phyloP scores from a whole-genome alignment of 2,888 invertebrate genomes.

The Drosophila bunnanda region DNA sequence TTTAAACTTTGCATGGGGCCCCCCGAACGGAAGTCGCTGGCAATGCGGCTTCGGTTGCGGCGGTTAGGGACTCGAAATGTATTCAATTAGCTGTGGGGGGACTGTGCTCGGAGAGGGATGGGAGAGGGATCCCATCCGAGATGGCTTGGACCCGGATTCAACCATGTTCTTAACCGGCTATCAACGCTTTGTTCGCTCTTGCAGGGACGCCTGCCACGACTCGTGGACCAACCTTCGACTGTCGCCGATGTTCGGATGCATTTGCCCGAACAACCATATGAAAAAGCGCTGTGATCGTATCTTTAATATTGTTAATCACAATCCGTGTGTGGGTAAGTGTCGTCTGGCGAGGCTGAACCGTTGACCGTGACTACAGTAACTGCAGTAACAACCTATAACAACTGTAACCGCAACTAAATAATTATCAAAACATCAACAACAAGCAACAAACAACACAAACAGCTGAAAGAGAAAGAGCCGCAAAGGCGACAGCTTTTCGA shows the following conservation, averaged over 20 bases:
- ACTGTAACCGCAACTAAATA: conserved; percentile 32
- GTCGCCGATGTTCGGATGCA: conserved; percentile 96
- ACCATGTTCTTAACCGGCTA: conserved; percentile 24
- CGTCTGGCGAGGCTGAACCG: conserved; percentile 27
- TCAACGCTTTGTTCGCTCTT: conserved; percentile 40
- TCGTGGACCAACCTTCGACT: conserved; percentile 94
- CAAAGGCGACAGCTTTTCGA: conserved; percentile 27
- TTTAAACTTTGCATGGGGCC: conserved; percentile 70
- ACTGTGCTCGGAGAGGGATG: neutral
- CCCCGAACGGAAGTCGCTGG: conserved; percentile 65
- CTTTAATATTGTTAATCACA: conserved; percentile 95
- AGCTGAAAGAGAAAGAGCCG: conserved; percentile 31
- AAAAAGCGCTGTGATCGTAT: conserved; percentile 94
- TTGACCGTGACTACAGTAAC: conserved; percentile 40
- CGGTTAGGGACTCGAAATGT: conserved; percentile 49
- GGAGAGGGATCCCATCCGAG: neutral
- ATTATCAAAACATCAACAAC: conserved; percentile 26
- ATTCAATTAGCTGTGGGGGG: conserved; percentile 57
- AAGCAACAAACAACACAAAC: conserved; percentile 54
- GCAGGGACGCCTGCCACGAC: conserved; percentile 93
- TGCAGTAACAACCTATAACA: conserved; percentile 45
- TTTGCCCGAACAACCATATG: conserved; percentile 95
- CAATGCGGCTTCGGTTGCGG: conserved; percentile 21
- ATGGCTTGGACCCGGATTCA: conserved; percentile 2
- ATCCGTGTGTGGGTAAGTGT: conserved; percentile 96